Base-by-base conservation (phyloP, 2,797 vertebrate species). In the Enteromius trimaculatus region DNA sequence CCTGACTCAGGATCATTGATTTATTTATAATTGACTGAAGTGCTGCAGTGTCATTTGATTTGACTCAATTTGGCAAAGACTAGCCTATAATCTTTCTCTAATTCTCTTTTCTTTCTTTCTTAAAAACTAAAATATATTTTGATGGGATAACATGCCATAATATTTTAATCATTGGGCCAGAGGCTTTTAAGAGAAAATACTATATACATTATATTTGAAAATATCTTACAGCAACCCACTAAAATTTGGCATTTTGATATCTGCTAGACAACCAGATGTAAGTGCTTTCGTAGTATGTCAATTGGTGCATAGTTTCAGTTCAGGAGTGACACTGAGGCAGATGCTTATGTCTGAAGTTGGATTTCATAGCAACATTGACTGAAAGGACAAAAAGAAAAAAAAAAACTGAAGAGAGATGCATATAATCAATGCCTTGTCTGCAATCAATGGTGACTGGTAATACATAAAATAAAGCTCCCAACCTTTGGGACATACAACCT, bases 21-120 rank as follows among this genome's bases (percentile, higher is more conserved):
- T 93, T 92, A 92, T 86, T 89, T 88, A 92, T 92, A 91, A 92
- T 92, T 90, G 92, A 92, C 92, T 85, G 90, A 90, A 85, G 87
- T 84, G 69, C 81, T 91, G 84, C 89, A 88, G 89, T 91, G 91
- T 92, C 88, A 91, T 94, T 93, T 94, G 91, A 93, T 93, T 92
- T 90, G 89, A 91, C 90, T 90, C 86, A 90, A 91, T 94, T 94
- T 94, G 92, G 93, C 93, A 90, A 37, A 90, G 16, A 80, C 49
- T 6, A 84, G 80, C 89, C 87, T 91, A 88, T 90, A 90, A 90
- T 90, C 87, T 89, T 64, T 64, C 37, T 58, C 37, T 62, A n/a
- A 10, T 44, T 42, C 13, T 19, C 3, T 58, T 44, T 39, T 77
- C 34, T 39, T 9, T 76, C 10, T 76, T 26, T 60, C 11, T 70